A percentile compares a stretch with the other conserved stretches of the same genome.
Conservation (phyloP, 1,140 invertebrate genomes). For the Gryllus bimaculatus region DNA sequence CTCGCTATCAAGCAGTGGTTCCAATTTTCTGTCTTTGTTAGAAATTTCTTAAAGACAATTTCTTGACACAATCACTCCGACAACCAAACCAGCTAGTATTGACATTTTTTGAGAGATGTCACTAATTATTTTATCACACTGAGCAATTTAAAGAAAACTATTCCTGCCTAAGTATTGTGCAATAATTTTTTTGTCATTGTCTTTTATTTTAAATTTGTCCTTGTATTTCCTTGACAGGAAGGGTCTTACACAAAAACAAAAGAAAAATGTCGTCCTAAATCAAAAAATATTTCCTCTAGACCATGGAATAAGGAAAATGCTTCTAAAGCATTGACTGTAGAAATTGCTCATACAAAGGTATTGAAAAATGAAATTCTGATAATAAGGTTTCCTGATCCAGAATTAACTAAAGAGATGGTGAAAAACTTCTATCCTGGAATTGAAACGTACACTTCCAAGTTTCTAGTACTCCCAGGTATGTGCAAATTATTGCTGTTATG, state of each 20-base stretch:
- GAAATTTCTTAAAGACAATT: too few relatives aligned
- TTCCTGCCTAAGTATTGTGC: too few relatives aligned
- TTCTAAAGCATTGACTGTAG: constrained; percentile 42
- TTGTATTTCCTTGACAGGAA: background rate
- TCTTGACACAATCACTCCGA: too few relatives aligned
- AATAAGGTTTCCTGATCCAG: constrained; percentile 52
- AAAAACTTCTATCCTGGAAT: constrained; percentile 46
- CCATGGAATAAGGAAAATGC: constrained; percentile 47
- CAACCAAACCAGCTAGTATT: too few relatives aligned
- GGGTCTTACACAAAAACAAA: background rate
- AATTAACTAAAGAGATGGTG: constrained; percentile 46
- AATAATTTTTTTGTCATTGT: too few relatives aligned
- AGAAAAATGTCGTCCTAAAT: constrained; percentile 33
- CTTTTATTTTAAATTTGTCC: too few relatives aligned
- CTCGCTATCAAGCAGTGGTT: too few relatives aligned
- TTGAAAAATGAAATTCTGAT: constrained; percentile 43
- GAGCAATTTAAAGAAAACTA: too few relatives aligned
- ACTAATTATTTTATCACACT: too few relatives aligned
- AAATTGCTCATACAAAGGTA: constrained; percentile 44
- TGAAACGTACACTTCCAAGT: constrained; percentile 52
- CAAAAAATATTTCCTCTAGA: constrained; percentile 36
- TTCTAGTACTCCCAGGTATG: constrained; percentile 44
- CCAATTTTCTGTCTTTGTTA: too few relatives aligned
- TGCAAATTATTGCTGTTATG: background rate
- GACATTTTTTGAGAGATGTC: too few relatives aligned